A percentile compares a stretch with the other conserved stretches of the same genome.
Evolutionary conservation across 2,888 invertebrate species (phyloP).

Genomic region (Psylliodes chrysocephalus): DNA sequence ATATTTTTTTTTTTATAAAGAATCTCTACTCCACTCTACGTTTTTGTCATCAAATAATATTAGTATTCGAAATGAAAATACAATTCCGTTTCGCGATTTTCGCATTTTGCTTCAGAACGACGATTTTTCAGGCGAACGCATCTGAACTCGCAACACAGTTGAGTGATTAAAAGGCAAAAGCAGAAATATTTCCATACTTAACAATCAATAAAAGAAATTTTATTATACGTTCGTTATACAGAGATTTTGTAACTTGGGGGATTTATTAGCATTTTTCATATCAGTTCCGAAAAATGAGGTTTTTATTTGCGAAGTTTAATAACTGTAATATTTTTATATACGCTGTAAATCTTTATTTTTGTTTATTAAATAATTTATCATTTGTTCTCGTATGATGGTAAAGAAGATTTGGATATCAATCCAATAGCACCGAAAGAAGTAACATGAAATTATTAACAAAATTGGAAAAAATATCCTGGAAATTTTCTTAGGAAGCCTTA

Average conservation of each 20-base stretch:
- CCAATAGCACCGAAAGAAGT: no score
- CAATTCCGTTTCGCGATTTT: constrained; percentile 20
- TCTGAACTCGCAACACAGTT: constrained; percentile 25
- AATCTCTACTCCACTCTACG: neutral
- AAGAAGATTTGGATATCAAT: no score
- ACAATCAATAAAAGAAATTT: constrained; percentile 27
- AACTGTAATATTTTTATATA: no score
- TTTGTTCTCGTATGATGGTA: no score
- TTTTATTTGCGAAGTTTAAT: constrained; percentile 17
- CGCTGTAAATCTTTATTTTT: no score
- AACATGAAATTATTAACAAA: no score
- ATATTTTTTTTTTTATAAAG: no score
- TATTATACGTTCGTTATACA: constrained; percentile 24
- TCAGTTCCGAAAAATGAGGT: neutral
- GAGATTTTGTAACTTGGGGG: constrained; percentile 16
- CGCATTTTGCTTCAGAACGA: constrained; percentile 29
- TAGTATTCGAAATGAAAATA: constrained; percentile 29
- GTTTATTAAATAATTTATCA: no score
- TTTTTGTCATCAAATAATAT: constrained; percentile 9
- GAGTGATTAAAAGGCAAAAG: constrained; percentile 34
- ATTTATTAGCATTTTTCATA: neutral
- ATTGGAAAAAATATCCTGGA: no score
- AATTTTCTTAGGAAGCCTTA: no score
- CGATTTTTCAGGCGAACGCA: constrained; percentile 32
- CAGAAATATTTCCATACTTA: constrained; percentile 22